Base-by-base conservation (phyloP, 2,888 invertebrate species). In the Aporophyla lueneburgensis region DNA sequence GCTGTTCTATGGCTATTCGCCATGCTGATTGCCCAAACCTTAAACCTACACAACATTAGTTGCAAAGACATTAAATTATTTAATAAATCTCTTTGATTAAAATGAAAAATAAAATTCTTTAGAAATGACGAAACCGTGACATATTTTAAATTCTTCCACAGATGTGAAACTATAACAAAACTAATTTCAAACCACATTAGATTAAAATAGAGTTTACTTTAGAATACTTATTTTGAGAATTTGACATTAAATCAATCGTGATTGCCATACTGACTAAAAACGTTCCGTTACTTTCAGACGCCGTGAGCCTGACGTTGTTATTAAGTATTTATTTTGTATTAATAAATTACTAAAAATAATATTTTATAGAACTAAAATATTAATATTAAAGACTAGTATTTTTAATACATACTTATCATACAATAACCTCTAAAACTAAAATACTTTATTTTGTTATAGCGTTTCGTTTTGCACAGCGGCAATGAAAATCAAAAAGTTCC, bases 401-500 rank as follows among this genome's bases (percentile, higher is more conserved):
- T 67, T 70, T 14, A 16, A 53, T 53, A 74, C 0, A 9, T 21
- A 46, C 6, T 12, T 19, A 19, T 1, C 0, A 1, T n/a, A n/a
- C 10, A 24, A 14, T n/a, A 0, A n/a, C 16, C 0, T 14, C 0
- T 0, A 21, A 12, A 53, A 40, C 2, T n/a, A 0, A 16, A 54
- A 16, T 14, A 69, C 53, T 61, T 75, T 51, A 6, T 21, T 21
- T 27, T 5, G 2, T 9, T 7, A 12, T 27, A 73, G 75, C 93
- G 91, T 90, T 95, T 84, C 93, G 16, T 91, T 90, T 10, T n/a
- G 93, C 90, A 91, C 79, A 84, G 43, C 19, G 1, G 2, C 10
- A n/a, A 40, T 80, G 79, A 86, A 88, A 81, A 91, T 92, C 92
- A 89, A 95, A 95, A 96, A 97, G 95, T 96, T 97, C 96, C 96